A percentile compares a stretch with the other conserved stretches of the same genome.
Evolutionary conservation across 2,113 vertebrate genomes (phyloP).

Genomic region (Channa maculata): DNA sequence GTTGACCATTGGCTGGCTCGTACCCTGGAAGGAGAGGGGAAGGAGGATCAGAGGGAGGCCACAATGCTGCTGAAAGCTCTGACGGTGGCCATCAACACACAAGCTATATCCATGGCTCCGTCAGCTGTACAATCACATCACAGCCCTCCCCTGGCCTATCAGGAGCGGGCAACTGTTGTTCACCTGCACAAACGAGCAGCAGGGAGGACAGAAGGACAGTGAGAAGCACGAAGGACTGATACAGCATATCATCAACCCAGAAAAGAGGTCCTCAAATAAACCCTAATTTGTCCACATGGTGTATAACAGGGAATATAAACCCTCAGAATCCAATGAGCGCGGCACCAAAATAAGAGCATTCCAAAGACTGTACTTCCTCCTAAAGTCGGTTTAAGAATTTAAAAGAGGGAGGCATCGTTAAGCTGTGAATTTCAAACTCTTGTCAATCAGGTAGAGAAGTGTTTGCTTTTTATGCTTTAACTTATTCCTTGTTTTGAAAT

Average conservation of each 20-base stretch:
- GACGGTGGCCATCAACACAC: slow-evolving; percentile 38
- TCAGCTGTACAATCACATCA: slow-evolving; percentile 40
- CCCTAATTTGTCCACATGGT: slow-evolving; percentile 10
- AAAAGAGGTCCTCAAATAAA: slow-evolving; percentile 69
- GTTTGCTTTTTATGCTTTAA: slow-evolving; percentile 74
- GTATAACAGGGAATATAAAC: slow-evolving; percentile 1
- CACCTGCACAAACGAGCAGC: slow-evolving; percentile 72
- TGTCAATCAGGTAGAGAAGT: slow-evolving; percentile 75
- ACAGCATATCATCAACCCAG: slow-evolving; percentile 25
- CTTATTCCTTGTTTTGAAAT: slow-evolving; percentile 66
- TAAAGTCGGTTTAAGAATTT: slow-evolving; percentile 25
- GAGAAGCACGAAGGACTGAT: not conserved
- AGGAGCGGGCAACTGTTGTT: slow-evolving; percentile 82
- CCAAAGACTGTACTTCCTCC: slow-evolving; percentile 80
- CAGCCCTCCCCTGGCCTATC: slow-evolving; percentile 44
- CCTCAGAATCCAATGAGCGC: slow-evolving; percentile 55
- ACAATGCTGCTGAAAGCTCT: slow-evolving; percentile 54
- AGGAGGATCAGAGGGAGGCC: slow-evolving; percentile 70
- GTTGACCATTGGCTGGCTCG: slow-evolving; percentile 75
- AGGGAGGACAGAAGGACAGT: slow-evolving; percentile 75
- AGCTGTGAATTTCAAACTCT: slow-evolving; percentile 74
- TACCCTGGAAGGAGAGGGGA: slow-evolving; percentile 72
- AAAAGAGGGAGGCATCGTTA: slow-evolving; percentile 25
- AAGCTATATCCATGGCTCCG: slow-evolving; percentile 6
- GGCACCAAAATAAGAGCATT: slow-evolving; percentile 79